phyloP scores from a whole-genome alignment of 2,797 vertebrate species.

The Hirundo rustica region DNA sequence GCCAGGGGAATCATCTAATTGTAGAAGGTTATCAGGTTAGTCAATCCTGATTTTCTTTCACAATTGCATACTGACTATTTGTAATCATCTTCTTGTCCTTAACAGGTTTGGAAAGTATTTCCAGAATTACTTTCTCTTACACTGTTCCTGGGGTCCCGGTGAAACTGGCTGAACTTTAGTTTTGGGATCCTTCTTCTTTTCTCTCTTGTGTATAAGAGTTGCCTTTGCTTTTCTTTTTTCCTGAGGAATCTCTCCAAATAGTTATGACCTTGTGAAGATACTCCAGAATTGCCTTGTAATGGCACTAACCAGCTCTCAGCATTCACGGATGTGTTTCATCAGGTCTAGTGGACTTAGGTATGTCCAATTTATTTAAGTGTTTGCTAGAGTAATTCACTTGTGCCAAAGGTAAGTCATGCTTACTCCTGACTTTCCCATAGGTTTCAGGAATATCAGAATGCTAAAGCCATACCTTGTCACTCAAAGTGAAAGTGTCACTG shows the following conservation, averaged over 20 bases:
- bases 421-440: not conserved
- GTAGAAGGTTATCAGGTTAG: not conserved
- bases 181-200: not conserved
- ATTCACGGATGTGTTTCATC: not conserved
- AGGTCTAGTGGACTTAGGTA: not conserved
- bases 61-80: not conserved
- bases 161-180: not conserved
- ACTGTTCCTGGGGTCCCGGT: not conserved
- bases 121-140: not conserved
- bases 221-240: not conserved
- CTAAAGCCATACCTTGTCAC: not conserved
- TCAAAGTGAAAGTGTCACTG: not conserved
- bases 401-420: not conserved
- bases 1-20: not conserved
- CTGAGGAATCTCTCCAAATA: not conserved
- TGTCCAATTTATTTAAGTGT: not conserved
- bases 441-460: not conserved
- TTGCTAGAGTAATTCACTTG: not conserved
- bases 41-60: not conserved
- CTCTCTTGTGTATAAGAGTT: not conserved
- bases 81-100: not conserved
- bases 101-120: not conserved
- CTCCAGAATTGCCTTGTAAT: not conserved
- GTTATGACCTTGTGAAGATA: not conserved
- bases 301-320: not conserved